These are phyloP conservation scores for Drosophila santomea DNA, from an alignment of 1,140 invertebrate species.

Conservation along the genomic window DNA sequence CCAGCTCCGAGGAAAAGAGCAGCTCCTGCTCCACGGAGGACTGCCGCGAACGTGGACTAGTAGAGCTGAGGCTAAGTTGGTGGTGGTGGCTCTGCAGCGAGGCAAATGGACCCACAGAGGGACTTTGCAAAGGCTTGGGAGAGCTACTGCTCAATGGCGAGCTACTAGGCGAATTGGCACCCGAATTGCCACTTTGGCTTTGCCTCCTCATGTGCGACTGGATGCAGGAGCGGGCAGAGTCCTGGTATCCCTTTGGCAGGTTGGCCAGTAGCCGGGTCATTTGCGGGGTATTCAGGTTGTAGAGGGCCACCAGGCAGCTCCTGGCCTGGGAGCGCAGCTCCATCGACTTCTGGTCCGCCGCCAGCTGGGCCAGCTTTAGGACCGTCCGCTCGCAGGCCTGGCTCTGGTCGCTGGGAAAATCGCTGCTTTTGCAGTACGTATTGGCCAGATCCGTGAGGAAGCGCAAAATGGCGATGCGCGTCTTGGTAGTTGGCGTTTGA, in stretches of 20 bases:
- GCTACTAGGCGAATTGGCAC: slow-evolving; percentile 78
- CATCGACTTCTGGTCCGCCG: slow-evolving; percentile 89
- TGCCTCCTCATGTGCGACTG: slow-evolving; percentile 90
- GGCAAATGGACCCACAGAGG: slow-evolving; percentile 77
- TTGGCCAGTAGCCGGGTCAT: slow-evolving; percentile 92
- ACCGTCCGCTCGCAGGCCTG: slow-evolving; percentile 87
- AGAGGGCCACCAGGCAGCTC: slow-evolving; percentile 92
- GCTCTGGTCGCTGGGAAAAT: slow-evolving; percentile 85
- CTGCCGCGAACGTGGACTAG: slow-evolving; percentile 84
- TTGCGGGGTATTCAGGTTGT: slow-evolving; percentile 94
- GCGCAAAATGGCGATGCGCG: slow-evolving; percentile 90
- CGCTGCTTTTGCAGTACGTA: slow-evolving; percentile 86
- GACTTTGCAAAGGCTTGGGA: slow-evolving; percentile 83
- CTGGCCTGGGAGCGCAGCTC: slow-evolving; percentile 93
- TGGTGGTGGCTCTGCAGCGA: slow-evolving; percentile 68
- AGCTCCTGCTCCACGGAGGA: slow-evolving; percentile 86
- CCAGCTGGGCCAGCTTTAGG: slow-evolving; percentile 88
- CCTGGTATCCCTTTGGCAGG: slow-evolving; percentile 93
- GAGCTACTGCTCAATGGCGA: slow-evolving; percentile 83
- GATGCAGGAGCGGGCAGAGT: slow-evolving; percentile 92
- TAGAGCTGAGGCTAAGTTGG: slow-evolving; percentile 69
- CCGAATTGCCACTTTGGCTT: slow-evolving; percentile 86
- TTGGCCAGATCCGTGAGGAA: slow-evolving; percentile 90
- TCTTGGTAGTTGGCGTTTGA: slow-evolving; percentile 95
- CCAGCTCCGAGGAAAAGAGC: slow-evolving; percentile 91